Evolutionary conservation across 2,113 vertebrate genomes (phyloP), one percentile per base, ranked within the genome.

Genomic region (Mus pahari): DNA sequence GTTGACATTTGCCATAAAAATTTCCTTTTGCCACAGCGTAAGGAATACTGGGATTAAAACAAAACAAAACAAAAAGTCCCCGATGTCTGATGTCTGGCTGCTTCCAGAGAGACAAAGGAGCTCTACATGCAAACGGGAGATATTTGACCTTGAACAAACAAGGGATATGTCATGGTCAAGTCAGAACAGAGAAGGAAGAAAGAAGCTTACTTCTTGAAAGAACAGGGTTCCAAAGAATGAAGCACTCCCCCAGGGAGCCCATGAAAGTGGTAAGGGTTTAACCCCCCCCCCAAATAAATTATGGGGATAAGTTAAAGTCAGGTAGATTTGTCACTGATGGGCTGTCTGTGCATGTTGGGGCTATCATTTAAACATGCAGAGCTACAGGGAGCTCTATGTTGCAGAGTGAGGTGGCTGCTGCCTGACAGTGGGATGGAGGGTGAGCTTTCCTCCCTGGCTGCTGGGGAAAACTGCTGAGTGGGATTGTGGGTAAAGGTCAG

Each of bases 251-350:
- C 28, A 36, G 90, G 87, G 94, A 96, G 48, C 55, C 42, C 74
- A 39, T 8, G 88, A 92, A 91, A 73, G 84, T 17, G 48, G 84
- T 33, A 81, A 86, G 84, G 53, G 74, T 89, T 96, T 97, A 87
- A 95, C 92, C 75, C 89, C 58, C 92, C 75, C 89, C 50, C 89
- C 36, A 31, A 96, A 62, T 90, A 50, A 96, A 96, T 93, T 58
- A 96, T 88, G 86, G 82, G 71, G 89, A 95, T 90, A 92, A 95
- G 89, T 93, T 97, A 91, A 95, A 96, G 73, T 95, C 78, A 78
- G 84, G 73, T 5, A 14, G 68, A 53, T 83, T 89, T 68, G 74
- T 71, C 36, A 26, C 70, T 33, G 9, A 0, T 0, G 17, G 92
- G 89, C 58, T 94, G 84, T 50, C 84, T 26, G 62, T 53, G 77